phyloP scores from a whole-genome alignment of 2,113 vertebrate genomes.

The Menidia beryllina region DNA sequence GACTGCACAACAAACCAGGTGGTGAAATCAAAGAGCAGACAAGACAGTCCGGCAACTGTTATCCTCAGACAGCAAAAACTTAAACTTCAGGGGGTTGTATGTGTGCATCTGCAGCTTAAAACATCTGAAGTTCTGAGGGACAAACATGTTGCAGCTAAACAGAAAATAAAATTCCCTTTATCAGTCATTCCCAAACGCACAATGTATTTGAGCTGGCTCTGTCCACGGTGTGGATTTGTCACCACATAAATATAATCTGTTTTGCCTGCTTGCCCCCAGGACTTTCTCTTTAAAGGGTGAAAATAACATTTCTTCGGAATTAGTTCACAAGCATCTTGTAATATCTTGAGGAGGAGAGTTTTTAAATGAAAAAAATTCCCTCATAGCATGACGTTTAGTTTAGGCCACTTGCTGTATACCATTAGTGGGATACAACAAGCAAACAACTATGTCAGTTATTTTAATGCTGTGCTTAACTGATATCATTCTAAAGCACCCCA shows the following conservation, averaged over 20 bases:
- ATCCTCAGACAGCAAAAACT: constrained; percentile 62
- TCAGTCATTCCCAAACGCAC: not conserved
- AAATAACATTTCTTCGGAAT: not conserved
- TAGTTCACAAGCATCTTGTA: not conserved
- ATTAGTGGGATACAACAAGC: too few species aligned
- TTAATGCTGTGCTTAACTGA: not conserved
- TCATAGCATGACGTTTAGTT: too few species aligned
- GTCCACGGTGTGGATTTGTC: not conserved
- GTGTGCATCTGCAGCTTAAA: constrained; percentile 61
- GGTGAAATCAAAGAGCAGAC: constrained; percentile 75
- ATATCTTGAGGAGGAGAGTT: not conserved
- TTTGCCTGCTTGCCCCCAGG: not conserved
- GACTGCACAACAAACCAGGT: constrained; percentile 73
- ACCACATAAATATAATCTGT: not conserved
- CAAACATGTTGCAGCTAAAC: constrained; percentile 26
- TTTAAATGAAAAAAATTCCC: not conserved
- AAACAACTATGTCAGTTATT: not conserved
- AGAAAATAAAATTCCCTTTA: not conserved
- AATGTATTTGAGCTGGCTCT: not conserved
- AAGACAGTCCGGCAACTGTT: constrained; percentile 70
- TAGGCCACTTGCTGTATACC: too few species aligned
- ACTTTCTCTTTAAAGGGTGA: not conserved
- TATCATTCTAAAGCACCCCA: not conserved
- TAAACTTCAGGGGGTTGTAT: constrained; percentile 67
- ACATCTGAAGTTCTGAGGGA: constrained; percentile 40